Conservation (phyloP, 2,888 invertebrate genomes). For the Caenorhabditis afra region DNA sequence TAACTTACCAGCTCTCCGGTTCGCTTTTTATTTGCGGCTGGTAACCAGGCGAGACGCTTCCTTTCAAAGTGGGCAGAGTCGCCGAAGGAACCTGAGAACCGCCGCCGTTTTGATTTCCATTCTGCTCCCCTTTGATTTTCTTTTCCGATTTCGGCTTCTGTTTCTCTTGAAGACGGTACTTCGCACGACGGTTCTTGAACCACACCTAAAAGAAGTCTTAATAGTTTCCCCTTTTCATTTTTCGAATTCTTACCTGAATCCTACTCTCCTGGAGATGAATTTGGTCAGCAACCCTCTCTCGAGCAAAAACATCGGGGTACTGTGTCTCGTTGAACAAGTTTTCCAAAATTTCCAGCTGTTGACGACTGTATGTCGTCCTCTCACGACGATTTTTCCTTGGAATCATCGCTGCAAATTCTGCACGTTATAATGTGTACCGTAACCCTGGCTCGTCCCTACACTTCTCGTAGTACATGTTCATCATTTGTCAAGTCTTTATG, state of each 20-base stretch:
- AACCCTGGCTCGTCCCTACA: conserved; percentile 17
- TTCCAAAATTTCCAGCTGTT: conserved; percentile 74
- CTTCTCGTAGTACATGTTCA: conserved; percentile 44
- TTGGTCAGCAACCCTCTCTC: conserved; percentile 76
- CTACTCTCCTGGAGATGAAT: conserved; percentile 76
- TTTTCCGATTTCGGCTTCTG: conserved; percentile 71
- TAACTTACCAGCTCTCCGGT: conserved; percentile 65
- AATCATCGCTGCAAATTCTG: conserved; percentile 66
- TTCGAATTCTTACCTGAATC: conserved; percentile 71
- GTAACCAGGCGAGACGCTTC: conserved; percentile 46
- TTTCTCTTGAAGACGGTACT: conserved; percentile 78
- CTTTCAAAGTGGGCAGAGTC: conserved; percentile 11
- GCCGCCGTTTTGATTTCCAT: conserved; percentile 4
- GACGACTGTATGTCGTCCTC: conserved; percentile 77
- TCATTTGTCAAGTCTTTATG: conserved; percentile 6
- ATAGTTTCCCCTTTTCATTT: conserved; percentile 3
- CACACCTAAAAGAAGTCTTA: conserved; percentile 73
- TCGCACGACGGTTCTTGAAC: conserved; percentile 79
- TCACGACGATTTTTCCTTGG: conserved; percentile 75
- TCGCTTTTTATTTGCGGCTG: conserved; percentile 65
- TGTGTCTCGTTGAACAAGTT: conserved; percentile 67
- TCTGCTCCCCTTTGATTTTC: conserved; percentile 14
- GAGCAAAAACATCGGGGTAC: conserved; percentile 77
- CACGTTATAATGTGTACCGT: not conserved
- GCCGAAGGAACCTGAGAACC: not conserved